Percentiles rank a stretch among this genome's conserved stretches.
These are phyloP conservation scores for Psephotus haematonotus DNA, from an alignment of 2,113 vertebrate genomes.

Conservation along the genomic window DNA sequence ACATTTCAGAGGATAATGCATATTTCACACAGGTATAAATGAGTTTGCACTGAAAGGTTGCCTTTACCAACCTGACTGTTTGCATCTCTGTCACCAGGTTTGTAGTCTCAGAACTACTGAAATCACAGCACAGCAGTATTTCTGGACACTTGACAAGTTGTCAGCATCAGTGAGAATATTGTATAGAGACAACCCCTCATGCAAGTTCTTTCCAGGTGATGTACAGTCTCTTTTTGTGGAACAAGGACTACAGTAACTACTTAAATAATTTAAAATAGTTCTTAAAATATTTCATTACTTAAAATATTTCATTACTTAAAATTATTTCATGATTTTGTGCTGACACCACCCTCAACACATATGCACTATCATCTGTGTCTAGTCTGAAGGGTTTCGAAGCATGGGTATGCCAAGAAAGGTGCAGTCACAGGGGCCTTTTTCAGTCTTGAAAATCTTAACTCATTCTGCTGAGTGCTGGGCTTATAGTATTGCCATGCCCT, in stretches of 20 bases:
- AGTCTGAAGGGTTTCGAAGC: neutral
- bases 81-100: neutral
- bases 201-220: neutral
- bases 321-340: neutral
- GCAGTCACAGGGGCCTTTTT: neutral
- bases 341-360: fast-evolving
- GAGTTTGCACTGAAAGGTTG: neutral
- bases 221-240: neutral
- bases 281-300: neutral
- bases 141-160: neutral
- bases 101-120: neutral
- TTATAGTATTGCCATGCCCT: neutral
- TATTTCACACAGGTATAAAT: neutral
- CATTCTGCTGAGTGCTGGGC: neutral
- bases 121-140: neutral
- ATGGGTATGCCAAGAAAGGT: neutral
- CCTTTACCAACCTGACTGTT: neutral
- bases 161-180: neutral
- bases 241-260: neutral
- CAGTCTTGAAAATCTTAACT: neutral
- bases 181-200: neutral
- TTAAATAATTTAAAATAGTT: neutral
- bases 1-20: neutral
- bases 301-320: neutral
- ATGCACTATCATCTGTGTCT: neutral